Evolutionary conservation across 1,140 invertebrate genomes (phyloP).

Genomic region (Cyphomyrmex costatus): DNA sequence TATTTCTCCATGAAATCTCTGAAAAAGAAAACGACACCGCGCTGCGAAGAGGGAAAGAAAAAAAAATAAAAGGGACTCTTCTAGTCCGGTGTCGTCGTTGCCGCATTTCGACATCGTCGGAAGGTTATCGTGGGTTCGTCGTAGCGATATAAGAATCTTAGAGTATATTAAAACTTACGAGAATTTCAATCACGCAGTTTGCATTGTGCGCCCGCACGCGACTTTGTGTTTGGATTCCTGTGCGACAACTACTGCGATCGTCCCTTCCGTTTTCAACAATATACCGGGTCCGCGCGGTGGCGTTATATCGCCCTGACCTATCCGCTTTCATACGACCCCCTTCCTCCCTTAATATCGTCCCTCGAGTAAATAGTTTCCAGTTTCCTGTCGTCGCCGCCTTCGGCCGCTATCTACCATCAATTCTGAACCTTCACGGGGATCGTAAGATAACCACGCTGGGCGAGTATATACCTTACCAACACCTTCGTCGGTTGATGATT

Average conservation of each 20-base stretch:
- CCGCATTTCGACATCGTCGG: constrained; percentile 7
- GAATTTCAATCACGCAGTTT: constrained; percentile 62
- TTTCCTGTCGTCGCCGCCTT: constrained; percentile 78
- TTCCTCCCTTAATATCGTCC: constrained; percentile 81
- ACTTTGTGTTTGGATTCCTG: constrained; percentile 44
- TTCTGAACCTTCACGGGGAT: constrained; percentile 75
- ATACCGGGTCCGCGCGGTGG: constrained; percentile 48
- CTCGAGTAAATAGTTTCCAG: constrained; percentile 84
- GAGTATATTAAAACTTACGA: constrained; percentile 73
- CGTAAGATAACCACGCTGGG: constrained; percentile 72
- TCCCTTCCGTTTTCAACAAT: constrained; percentile 68
- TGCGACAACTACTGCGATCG: constrained; percentile 44
- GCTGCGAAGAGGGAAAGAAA: background rate
- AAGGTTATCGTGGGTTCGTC: background rate
- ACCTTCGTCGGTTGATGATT: constrained; percentile 64
- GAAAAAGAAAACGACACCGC: background rate
- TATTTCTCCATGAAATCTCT: constrained; percentile 39
- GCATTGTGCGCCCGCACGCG: constrained; percentile 21
- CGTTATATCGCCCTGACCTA: constrained; percentile 81
- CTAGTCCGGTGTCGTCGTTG: background rate
- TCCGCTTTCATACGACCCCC: constrained; percentile 81
- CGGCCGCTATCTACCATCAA: constrained; percentile 75
- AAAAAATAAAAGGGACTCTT: background rate
- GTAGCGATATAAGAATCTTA: constrained; percentile 22
- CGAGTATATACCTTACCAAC: constrained; percentile 26